Base-by-base conservation (phyloP, 1,140 invertebrate species). In the Calliphora vicina region DNA sequence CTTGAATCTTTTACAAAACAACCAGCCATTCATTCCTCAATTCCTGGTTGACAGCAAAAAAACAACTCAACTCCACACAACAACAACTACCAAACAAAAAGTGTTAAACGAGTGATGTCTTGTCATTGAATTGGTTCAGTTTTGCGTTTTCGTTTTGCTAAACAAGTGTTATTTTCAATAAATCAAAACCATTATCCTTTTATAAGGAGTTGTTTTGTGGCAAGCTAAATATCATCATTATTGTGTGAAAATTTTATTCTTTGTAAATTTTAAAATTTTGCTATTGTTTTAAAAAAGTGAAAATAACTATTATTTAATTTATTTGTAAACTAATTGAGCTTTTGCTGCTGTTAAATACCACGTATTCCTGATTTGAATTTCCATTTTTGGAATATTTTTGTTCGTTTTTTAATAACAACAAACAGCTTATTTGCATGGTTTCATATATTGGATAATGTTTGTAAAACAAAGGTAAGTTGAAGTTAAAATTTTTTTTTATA, bases 401-500 rank as follows among this genome's bases (percentile, higher is more conserved):
- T 13, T 74, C 27, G 6, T 29, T n/a, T 10, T 78, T 6, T 43
- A 20, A 76, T 12, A 35, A 10, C 35, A 20, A 43, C 8, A 15
- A 78, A 78, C 1, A 78, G 4, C 72, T 42, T 76, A 17, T 13
- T 12, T 43, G 74, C 74, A 78, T 78, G 74, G 74, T 78, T 71
- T 83, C 29, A 67, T 42, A 67, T 67, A 80, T 83, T 83, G 83
- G 83, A 83, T 83, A 81, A 83, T 83, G 83, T 73, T 73, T 83
- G 78, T 72, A 27, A 80, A 83, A 73, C 71, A 83, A 83, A 83
- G 83, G 83, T 83, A 17, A 83, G 80, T 81, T 42, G 8, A 20
- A 29, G 9, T 73, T 26, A 27, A 27, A 17, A 29, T 74, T 29
- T 17, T n/a, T n/a, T n/a, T n/a, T n/a, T n/a, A n/a, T n/a, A n/a